Base-by-base conservation (phyloP, 2,797 vertebrate genomes). In the Gambusia yucatana region DNA sequence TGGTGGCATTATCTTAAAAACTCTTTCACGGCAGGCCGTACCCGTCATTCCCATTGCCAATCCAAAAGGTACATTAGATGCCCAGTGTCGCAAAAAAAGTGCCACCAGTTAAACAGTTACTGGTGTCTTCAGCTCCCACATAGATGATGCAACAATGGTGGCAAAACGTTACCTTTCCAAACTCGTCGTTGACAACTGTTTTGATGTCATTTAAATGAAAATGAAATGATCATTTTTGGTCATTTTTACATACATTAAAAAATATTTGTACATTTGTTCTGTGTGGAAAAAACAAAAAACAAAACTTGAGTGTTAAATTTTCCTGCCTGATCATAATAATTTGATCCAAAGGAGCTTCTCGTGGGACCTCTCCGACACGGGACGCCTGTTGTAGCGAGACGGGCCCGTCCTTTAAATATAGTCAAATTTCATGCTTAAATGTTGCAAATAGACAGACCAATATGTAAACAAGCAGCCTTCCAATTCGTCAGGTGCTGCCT, bases 381-480 rank as follows among this genome's bases (percentile, higher is more conserved):
- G 30, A 65, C 22, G 52, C 84, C 78, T 83, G 84, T 63, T 82
- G 81, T 52, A 83, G 82, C 46, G 55, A n/a, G 59, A 55, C 11
- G 16, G n/a, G 2, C 44, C 73, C 36, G 82, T n/a, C 78, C 30
- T 78, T 85, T 82, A 89, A 84, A 88, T 80, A 77, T 84, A 94
- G 79, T 85, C 91, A 94, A 93, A 94, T 92, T 33, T 85, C 22
- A 36, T 61, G 72, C 72, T 77, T 84, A 67, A 74, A 90, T 91
- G 91, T 94, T 92, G 92, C 90, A 91, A 91, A 93, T 88, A 48
- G 75, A 75, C 67, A 43, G 79, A 89, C 86, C 83, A 0, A 80
- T 84, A 94, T 93, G 93, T 89, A 93, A 93, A 94, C 79, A 44
- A 77, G 48, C 50, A 73, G 72, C 82, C 81, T 67, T 84, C 81